Conservation (phyloP, 2,888 invertebrate genomes). For the Oligia latruncula region DNA sequence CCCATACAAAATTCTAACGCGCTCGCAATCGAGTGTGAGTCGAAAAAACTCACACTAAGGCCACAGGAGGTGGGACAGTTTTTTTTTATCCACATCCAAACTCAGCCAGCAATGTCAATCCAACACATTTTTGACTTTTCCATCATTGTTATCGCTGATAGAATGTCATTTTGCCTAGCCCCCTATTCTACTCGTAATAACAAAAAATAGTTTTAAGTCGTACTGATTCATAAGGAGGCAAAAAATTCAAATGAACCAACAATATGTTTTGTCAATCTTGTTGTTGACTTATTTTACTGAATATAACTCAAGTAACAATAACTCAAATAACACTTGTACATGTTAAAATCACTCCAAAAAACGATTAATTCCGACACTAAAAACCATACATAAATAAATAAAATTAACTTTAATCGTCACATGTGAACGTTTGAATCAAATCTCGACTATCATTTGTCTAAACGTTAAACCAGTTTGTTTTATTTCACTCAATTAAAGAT, state of each 20-base stretch:
- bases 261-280: neutral
- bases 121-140: neutral
- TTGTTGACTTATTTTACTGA: neutral
- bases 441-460: slow-evolving; percentile 28
- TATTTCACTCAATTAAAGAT: slow-evolving; percentile 46
- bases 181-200: neutral
- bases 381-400: neutral
- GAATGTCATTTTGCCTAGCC: neutral
- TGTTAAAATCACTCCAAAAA: slow-evolving; percentile 14
- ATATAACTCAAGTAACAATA: neutral
- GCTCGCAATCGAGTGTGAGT: too few relatives aligned
- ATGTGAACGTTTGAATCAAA: slow-evolving; percentile 13
- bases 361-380: slow-evolving; percentile 12
- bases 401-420: neutral
- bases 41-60: too few relatives aligned
- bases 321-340: neutral
- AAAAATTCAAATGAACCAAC: neutral
- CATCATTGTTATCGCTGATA: neutral
- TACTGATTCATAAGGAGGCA: neutral
- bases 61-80: too few relatives aligned
- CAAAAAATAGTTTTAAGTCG: neutral
- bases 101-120: neutral
- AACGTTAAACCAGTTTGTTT: slow-evolving; percentile 30
- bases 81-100: too few relatives aligned
- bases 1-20: too few relatives aligned